Conservation (phyloP, 2,888 invertebrate genomes). For the Orthosia cruda region DNA sequence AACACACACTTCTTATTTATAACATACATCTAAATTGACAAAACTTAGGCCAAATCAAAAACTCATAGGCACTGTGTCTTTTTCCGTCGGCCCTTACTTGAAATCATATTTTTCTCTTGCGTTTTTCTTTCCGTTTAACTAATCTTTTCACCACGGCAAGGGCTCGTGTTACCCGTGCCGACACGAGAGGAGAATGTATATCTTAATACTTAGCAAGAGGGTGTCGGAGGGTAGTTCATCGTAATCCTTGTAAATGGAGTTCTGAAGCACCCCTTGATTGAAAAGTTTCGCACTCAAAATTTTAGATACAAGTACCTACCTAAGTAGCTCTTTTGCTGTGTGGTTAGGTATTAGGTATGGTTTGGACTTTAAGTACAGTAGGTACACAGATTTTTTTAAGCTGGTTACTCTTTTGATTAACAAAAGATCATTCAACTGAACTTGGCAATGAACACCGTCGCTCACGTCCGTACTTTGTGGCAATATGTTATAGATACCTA, state of each 20-base stretch:
- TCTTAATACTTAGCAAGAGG: slow-evolving; percentile 44
- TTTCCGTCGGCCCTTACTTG: too few species aligned
- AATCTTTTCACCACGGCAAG: neutral
- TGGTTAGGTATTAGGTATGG: neutral
- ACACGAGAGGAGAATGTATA: slow-evolving; percentile 22
- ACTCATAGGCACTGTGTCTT: too few species aligned
- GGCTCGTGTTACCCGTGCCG: slow-evolving; percentile 13
- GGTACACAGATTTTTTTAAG: neutral
- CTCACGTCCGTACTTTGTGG: too few species aligned
- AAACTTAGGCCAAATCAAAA: too few species aligned
- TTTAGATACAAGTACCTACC: slow-evolving; percentile 8
- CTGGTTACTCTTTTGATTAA: neutral
- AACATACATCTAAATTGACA: too few species aligned
- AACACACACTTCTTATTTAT: too few species aligned
- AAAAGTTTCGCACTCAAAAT: slow-evolving; percentile 61
- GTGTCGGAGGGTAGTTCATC: slow-evolving; percentile 21
- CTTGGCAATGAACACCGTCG: too few species aligned
- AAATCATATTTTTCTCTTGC: neutral
- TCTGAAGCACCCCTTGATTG: slow-evolving; percentile 54
- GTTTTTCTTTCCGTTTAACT: neutral
- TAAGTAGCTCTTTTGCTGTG: neutral
- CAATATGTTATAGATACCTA: too few species aligned
- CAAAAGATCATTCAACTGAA: neutral
- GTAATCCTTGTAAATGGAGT: slow-evolving; percentile 59
- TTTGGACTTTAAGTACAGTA: neutral